phyloP scores from a whole-genome alignment of 2,797 vertebrate genomes.

The Sebastes cheni region DNA sequence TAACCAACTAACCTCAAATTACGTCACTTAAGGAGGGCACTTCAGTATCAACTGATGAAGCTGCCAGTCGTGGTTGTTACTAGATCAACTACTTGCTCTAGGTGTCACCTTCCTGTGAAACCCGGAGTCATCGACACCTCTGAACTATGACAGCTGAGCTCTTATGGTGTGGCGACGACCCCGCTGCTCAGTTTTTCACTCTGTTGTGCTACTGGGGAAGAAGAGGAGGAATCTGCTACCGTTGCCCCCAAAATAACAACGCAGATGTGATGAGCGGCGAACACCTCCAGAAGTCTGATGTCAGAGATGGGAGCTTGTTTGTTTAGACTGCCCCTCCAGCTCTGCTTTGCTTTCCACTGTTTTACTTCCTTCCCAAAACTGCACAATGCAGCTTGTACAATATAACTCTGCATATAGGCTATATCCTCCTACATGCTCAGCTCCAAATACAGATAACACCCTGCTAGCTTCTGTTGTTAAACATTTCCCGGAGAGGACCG shows the following conservation, averaged over 20 bases:
- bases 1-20: not conserved
- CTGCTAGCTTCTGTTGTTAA: conserved; percentile 14
- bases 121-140: conserved; percentile 43
- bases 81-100: not conserved
- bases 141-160: conserved; percentile 47
- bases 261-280: not conserved
- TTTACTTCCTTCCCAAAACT: not conserved
- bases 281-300: not conserved
- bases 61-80: not conserved
- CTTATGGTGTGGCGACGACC: not conserved
- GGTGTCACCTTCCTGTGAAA: conserved; percentile 61
- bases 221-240: not conserved
- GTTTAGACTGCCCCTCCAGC: conserved; percentile 1
- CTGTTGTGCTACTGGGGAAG: not conserved
- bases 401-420: conserved; percentile 2
- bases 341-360: not conserved
- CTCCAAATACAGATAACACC: not conserved
- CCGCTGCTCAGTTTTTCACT: not conserved
- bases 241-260: not conserved
- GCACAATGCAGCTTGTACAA: not conserved
- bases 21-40: not conserved
- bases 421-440: not conserved
- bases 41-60: not conserved
- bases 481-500: conserved; percentile 20
- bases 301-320: conserved; percentile 22